These are phyloP conservation scores for Hipparchia semele DNA, from an alignment of 2,888 invertebrate genomes.

Conservation along the genomic window DNA sequence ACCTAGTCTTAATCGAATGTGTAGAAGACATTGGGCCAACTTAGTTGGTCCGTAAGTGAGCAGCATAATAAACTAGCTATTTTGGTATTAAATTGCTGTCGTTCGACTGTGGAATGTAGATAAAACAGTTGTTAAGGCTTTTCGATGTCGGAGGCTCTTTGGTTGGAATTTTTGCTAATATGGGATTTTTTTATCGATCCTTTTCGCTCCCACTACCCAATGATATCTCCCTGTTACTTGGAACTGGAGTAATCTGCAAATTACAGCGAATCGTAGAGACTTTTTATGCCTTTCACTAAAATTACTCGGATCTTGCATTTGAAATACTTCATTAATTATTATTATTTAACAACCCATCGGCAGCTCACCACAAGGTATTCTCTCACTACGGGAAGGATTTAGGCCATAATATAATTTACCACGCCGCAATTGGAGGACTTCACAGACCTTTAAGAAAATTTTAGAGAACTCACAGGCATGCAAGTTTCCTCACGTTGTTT, in stretches of 20 bases:
- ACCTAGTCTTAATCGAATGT: not conserved
- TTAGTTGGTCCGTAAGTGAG: conserved; percentile 2
- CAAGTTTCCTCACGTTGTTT: too few relatives aligned
- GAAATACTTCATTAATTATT: too few relatives aligned
- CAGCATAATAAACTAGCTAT: conserved; percentile 3
- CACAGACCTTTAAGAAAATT: too few relatives aligned
- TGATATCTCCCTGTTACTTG: not conserved
- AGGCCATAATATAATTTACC: too few relatives aligned
- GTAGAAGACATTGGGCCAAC: not conserved
- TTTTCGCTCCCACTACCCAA: not conserved
- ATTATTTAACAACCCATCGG: too few relatives aligned
- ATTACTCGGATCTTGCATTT: too few relatives aligned
- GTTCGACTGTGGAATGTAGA: conserved; percentile 35
- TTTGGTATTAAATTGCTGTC: conserved; percentile 32
- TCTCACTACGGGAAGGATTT: too few relatives aligned
- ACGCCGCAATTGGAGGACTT: too few relatives aligned
- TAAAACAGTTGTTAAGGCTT: conserved; percentile 26
- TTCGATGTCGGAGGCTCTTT: conserved; percentile 11
- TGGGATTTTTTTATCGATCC: conserved; percentile 1
- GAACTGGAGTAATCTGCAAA: not conserved
- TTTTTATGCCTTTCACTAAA: too few relatives aligned
- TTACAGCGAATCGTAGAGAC: not conserved
- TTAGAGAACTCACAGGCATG: too few relatives aligned
- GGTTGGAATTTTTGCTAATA: conserved; percentile 12
- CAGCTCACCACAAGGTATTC: too few relatives aligned